Conservation (phyloP, 2,888 invertebrate genomes). For the Euclidia mi region DNA sequence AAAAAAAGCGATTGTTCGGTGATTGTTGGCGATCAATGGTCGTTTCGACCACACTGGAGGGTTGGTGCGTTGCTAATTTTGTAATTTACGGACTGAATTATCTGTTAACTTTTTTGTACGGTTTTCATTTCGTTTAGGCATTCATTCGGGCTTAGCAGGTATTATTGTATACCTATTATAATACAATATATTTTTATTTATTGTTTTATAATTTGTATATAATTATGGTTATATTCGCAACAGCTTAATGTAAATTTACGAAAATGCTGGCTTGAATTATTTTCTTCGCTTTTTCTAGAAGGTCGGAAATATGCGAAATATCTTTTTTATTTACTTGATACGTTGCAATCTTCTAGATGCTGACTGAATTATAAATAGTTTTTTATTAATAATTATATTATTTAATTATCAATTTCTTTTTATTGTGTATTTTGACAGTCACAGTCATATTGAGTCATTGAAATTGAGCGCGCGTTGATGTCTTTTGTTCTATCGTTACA, state of each 20-base stretch:
- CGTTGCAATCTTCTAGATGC: too few species aligned
- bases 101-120: neutral
- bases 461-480: constrained; percentile 57
- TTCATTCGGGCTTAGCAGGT: neutral
- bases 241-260: too few species aligned
- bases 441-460: constrained; percentile 1
- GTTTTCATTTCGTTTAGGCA: neutral
- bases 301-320: too few species aligned
- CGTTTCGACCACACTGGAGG: constrained; percentile 80
- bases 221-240: too few species aligned
- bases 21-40: constrained; percentile 78
- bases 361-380: too few species aligned
- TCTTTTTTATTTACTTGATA: too few species aligned
- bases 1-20: constrained; percentile 58
- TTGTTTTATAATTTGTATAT: too few species aligned
- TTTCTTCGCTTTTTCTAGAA: too few species aligned
- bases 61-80: constrained; percentile 85
- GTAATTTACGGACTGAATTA: constrained; percentile 65
- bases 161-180: neutral
- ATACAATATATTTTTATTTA: constrained; percentile 1
- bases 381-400: too few species aligned
- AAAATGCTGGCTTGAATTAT: too few species aligned
- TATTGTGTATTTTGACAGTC: neutral
- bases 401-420: too few species aligned
- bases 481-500: constrained; percentile 38